A percentile compares a stretch with the other conserved stretches of the same genome.
phyloP scores from a whole-genome alignment of 1,140 invertebrate genomes.

The Homarus americanus region DNA sequence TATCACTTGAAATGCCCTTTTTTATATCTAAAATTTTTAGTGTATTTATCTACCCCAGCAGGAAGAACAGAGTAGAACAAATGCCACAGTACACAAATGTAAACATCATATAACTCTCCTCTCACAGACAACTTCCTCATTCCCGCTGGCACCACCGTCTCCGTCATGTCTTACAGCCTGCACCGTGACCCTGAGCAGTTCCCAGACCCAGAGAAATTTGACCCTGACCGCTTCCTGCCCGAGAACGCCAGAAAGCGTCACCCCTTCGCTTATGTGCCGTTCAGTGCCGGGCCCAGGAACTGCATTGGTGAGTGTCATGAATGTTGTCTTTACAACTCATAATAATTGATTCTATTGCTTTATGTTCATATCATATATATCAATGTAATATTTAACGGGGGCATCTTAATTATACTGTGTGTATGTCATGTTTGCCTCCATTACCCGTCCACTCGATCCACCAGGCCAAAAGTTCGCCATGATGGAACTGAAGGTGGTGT shows the following conservation, averaged over 20 bases:
- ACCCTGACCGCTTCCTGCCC: slow-evolving; percentile 94
- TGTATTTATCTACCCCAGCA: no score
- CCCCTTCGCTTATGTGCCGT: slow-evolving; percentile 84
- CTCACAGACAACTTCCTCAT: slow-evolving; percentile 80
- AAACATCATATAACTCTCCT: no score
- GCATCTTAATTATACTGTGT: no score
- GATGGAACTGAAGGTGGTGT: slow-evolving; percentile 37
- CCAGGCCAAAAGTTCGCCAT: slow-evolving; percentile 47
- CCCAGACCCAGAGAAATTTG: slow-evolving; percentile 89
- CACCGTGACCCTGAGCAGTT: slow-evolving; percentile 89
- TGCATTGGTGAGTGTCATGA: slow-evolving; percentile 82
- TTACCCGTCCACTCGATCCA: slow-evolving; percentile 34
- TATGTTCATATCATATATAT: neutral
- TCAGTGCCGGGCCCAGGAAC: no score
- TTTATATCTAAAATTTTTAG: no score
- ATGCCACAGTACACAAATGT: no score
- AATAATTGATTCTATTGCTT: no score
- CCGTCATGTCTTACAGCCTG: slow-evolving; percentile 84
- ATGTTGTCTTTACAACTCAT: neutral
- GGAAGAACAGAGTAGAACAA: no score
- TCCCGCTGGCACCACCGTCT: slow-evolving; percentile 84
- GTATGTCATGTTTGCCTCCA: no score
- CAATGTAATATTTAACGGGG: no score
- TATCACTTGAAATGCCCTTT: no score
- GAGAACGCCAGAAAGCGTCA: slow-evolving; percentile 81